Conservation (phyloP, 2,113 vertebrate genomes). For the Chauna torquata region DNA sequence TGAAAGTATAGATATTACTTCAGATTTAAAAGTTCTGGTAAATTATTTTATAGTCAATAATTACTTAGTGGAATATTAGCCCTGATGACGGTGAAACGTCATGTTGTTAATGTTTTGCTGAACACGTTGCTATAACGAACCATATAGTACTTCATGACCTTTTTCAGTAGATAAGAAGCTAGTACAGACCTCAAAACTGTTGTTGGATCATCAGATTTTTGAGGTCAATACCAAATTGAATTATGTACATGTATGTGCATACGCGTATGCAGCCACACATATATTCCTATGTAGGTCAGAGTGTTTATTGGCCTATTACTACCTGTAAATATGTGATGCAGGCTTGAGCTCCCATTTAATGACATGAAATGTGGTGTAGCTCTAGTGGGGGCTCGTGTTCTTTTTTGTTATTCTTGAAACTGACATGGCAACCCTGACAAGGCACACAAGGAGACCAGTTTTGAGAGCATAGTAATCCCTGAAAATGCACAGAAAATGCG, state of each 20-base stretch:
- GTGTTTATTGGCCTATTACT: neutral
- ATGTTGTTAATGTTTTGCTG: neutral
- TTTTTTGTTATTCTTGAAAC: neutral
- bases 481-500: neutral
- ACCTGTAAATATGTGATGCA: neutral
- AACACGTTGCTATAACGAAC: neutral
- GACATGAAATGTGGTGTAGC: neutral
- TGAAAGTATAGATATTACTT: neutral
- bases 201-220: neutral
- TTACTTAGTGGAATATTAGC: neutral
- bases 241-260: neutral
- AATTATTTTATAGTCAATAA: neutral
- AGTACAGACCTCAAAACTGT: neutral
- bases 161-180: neutral
- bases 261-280: neutral
- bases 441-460: neutral
- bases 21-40: neutral
- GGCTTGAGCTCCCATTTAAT: neutral
- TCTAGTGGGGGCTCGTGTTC: neutral
- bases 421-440: neutral
- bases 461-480: neutral
- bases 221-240: neutral
- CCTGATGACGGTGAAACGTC: neutral
- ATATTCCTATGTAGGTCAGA: neutral
- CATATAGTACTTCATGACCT: neutral